A percentile compares a stretch with the other conserved stretches of the same genome.
These are phyloP conservation scores for Heteropelma amictum DNA, from an alignment of 2,888 invertebrate species.

Conservation along the genomic window DNA sequence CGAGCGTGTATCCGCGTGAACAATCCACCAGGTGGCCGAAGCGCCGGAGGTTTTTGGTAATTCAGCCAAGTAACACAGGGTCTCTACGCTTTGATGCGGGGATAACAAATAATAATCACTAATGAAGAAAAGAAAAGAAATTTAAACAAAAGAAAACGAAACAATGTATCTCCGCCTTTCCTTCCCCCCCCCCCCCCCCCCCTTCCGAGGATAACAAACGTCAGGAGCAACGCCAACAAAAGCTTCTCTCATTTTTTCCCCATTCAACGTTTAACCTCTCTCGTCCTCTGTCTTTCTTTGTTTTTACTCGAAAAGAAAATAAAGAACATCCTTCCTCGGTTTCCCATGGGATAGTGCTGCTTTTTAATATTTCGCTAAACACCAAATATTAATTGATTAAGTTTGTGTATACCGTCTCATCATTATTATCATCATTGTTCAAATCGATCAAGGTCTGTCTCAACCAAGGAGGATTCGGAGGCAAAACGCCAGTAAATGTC, in stretches of 20 bases:
- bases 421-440: conserved; percentile 61
- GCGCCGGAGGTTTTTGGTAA: conserved; percentile 92
- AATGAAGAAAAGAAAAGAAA: conserved; percentile 20
- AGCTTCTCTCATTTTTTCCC: conserved; percentile 16
- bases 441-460: conserved; percentile 70
- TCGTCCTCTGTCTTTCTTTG: not conserved
- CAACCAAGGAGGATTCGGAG: conserved; percentile 68
- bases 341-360: conserved; percentile 51
- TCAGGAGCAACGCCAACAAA: not conserved
- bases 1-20: conserved; percentile 91
- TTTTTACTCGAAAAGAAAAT: conserved; percentile 7
- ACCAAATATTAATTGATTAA: conserved; percentile 65
- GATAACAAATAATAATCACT: conserved; percentile 44
- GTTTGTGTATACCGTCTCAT: conserved; percentile 51
- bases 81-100: conserved; percentile 60
- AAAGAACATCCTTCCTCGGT: conserved; percentile 32
- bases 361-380: conserved; percentile 70
- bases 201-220: not conserved
- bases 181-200: conserved; percentile 4
- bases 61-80: conserved; percentile 54
- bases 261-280: conserved; percentile 24
- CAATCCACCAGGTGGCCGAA: conserved; percentile 94
- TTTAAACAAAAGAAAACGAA: not conserved
- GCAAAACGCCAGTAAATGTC: conserved; percentile 62
- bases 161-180: not conserved